Evolutionary conservation across 2,888 invertebrate genomes (phyloP), one percentile per base, ranked within the genome.

Genomic region (Watsonalla cultraria): DNA sequence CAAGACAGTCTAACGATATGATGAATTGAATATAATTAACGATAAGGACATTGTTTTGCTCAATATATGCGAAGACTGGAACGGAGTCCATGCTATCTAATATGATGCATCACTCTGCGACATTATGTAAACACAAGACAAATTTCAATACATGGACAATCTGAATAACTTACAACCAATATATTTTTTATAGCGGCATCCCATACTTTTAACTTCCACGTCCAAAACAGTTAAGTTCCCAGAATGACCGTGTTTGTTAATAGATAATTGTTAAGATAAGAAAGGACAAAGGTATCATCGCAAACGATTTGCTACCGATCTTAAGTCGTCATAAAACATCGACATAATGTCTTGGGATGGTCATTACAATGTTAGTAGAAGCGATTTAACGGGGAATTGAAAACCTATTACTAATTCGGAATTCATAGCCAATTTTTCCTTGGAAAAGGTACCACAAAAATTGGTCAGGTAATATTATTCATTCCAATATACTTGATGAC

Each of bases 191-290:
- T 45, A 47, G 53, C 46, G 24, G 7, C 11, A 45, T 42, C 47
- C 50, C 51, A 53, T 48, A 52, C 56, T 53, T 48, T 51, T 46
- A 46, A 49, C 52, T 54, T 59, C 60, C 57, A 58, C 59, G 60
- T 58, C 60, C 59, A 51, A 60, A 62, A 64, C 59, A 59, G 60
- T 62, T 53, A 61, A 56, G 52, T 67, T 68, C 67, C 49, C 47
- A 58, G 66, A 67, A 67, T 64, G 61, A 64, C 60, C 64, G 59
- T 51, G 54, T 53, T 39, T 48, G 5, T 42, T 14, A 42, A 37
- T 39, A 34, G 47, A 45, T 56, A 61, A 60, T 64, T 61, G 50
- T 57, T 53, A 54, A 52, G 66, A 67, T 68, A 66, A 64, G 60
- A 64, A 62, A 54, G 63, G 58, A 59, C 60, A 53, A 48, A 48